Conservation (phyloP, 2,113 vertebrate species). For the Willisornis vidua region DNA sequence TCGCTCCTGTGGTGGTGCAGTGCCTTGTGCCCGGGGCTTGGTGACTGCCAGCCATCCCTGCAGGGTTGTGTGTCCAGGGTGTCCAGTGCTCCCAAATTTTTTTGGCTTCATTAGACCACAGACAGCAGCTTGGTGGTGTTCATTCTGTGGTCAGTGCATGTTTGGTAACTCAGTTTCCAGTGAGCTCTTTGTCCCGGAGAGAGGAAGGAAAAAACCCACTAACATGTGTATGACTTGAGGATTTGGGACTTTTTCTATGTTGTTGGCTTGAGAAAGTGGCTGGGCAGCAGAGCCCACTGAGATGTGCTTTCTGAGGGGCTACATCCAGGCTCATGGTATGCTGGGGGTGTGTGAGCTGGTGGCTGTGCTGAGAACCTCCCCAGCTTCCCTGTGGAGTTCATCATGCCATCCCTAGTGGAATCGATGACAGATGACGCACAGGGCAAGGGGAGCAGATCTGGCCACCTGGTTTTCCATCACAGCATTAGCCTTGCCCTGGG, state of each 20-base stretch:
- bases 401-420: accelerated
- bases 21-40: accelerated
- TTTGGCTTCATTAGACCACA: no score
- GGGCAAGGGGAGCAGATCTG: neutral
- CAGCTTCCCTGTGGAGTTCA: accelerated
- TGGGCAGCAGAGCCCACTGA: neutral
- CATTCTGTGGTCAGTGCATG: neutral
- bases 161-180: neutral
- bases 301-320: neutral
- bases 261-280: neutral
- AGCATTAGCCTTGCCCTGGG: neutral
- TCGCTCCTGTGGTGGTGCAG: neutral
- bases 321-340: neutral
- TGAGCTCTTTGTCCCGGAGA: neutral
- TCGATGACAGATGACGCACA: neutral
- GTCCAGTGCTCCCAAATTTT: neutral
- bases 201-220: neutral
- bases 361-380: neutral
- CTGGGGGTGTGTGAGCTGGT: neutral
- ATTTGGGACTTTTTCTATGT: neutral
- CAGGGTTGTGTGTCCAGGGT: accelerated
- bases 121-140: neutral
- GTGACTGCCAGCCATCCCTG: accelerated
- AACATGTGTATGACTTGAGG: neutral
- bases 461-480: neutral